Evolutionary conservation across 2,888 invertebrate genomes (phyloP).

Genomic region (Pomacea canaliculata): DNA sequence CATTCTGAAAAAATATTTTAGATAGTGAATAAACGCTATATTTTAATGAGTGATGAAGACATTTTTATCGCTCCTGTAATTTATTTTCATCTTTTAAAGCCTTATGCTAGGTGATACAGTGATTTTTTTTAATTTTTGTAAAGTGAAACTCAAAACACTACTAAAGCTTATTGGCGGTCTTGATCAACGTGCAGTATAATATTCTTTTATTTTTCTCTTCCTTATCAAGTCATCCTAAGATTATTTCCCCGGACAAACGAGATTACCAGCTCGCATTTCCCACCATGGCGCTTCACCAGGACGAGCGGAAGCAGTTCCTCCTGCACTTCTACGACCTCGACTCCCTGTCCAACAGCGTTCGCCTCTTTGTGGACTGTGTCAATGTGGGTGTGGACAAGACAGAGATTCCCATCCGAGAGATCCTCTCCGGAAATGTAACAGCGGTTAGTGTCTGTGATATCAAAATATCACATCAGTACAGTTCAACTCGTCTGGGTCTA

Average conservation of each 20-base stretch:
- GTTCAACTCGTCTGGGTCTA: background rate
- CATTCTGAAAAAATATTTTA: too few relatives aligned
- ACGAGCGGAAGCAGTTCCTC: slow-evolving; percentile 42
- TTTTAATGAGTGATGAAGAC: too few relatives aligned
- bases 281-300: slow-evolving; percentile 38
- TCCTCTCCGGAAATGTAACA: slow-evolving; percentile 42
- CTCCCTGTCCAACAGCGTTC: slow-evolving; percentile 44
- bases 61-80: too few relatives aligned
- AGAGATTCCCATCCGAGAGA: slow-evolving; percentile 52
- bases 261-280: slow-evolving; percentile 51
- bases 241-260: slow-evolving; percentile 46
- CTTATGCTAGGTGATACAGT: too few relatives aligned
- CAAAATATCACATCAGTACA: too few relatives aligned
- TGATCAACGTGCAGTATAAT: too few relatives aligned
- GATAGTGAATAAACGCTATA: too few relatives aligned
- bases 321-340: slow-evolving; percentile 51
- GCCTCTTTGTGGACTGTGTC: slow-evolving; percentile 55
- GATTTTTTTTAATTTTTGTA: too few relatives aligned
- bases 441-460: slow-evolving; percentile 44
- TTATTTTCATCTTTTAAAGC: too few relatives aligned
- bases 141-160: too few relatives aligned
- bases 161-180: too few relatives aligned
- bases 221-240: slow-evolving; percentile 39
- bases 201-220: too few relatives aligned
- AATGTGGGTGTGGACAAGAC: slow-evolving; percentile 51